These are phyloP conservation scores for Sorex maritimensis DNA, from an alignment of 2,797 vertebrate genomes.

Conservation along the genomic window DNA sequence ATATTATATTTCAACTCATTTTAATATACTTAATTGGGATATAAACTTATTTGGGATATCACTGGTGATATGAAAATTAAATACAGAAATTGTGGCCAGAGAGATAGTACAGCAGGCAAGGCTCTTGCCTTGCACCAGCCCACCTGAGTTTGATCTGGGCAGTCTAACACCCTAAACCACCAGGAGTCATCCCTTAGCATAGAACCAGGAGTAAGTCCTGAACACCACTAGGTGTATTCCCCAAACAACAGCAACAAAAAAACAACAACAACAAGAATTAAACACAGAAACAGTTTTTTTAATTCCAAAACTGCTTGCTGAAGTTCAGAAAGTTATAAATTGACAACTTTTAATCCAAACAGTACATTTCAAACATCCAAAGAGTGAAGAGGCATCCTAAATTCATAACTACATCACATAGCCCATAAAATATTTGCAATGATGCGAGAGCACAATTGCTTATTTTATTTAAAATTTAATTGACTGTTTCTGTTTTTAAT, in stretches of 20 bases:
- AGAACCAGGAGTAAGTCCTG: too few species aligned
- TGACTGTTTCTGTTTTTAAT: conserved; percentile 88
- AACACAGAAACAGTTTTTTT: conserved; percentile 59
- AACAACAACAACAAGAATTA: not conserved
- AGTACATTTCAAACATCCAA: conserved; percentile 85
- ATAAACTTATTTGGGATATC: not conserved
- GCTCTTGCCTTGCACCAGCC: too few species aligned
- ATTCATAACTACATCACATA: conserved; percentile 80
- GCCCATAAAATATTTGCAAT: conserved; percentile 81
- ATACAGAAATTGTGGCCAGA: conserved; percentile 32
- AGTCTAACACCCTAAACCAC: too few species aligned
- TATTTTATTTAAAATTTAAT: conserved; percentile 87
- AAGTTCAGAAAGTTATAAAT: conserved; percentile 68
- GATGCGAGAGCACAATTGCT: conserved; percentile 79
- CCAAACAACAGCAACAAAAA: too few species aligned
- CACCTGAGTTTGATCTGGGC: too few species aligned
- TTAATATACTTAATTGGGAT: not conserved
- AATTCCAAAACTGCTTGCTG: conserved; percentile 46
- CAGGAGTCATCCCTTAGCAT: too few species aligned
- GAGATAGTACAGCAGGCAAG: too few species aligned
- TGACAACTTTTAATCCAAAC: conserved; percentile 72
- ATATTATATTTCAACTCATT: not conserved
- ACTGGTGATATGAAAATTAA: conserved; percentile 10
- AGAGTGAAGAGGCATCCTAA: conserved; percentile 78
- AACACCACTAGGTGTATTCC: too few species aligned